Evolutionary conservation across 37 sponge, comb jelly and placozoan species (phyloP).

Genomic region (Cliona cf. orientalis): DNA sequence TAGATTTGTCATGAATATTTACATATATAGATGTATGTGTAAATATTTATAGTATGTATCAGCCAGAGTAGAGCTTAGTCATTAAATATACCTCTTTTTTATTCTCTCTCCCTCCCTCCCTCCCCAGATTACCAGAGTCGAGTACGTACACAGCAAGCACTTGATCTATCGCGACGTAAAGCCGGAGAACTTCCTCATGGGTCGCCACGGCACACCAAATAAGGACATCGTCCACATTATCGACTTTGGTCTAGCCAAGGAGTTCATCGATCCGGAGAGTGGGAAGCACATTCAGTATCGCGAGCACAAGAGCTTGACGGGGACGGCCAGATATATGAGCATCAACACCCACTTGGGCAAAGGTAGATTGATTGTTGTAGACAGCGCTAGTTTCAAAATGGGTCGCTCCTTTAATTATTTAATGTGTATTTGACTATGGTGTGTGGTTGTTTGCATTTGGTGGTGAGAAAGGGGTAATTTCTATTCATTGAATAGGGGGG

Average conservation of each 20-base stretch:
- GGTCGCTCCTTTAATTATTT: too few relatives aligned
- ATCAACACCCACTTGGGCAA: slow-evolving; percentile 99
- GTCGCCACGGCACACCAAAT: slow-evolving; percentile 78
- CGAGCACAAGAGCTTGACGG: slow-evolving; percentile 99
- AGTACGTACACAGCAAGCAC: slow-evolving; percentile 97
- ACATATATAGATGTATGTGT: too few relatives aligned
- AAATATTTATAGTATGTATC: too few relatives aligned
- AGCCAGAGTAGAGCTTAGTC: too few relatives aligned
- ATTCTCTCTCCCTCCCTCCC: background rate
- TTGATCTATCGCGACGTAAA: slow-evolving; percentile 98
- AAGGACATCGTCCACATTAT: slow-evolving; percentile 92
- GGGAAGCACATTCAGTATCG: slow-evolving; percentile 97
- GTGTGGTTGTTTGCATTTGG: too few relatives aligned
- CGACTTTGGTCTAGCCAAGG: slow-evolving; percentile 99
- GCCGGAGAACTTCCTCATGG: slow-evolving; percentile 99
- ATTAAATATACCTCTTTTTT: background rate
- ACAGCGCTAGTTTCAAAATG: too few relatives aligned
- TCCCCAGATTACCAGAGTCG: slow-evolving; percentile 86
- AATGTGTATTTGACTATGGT: too few relatives aligned
- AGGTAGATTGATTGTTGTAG: slow-evolving; percentile 75
- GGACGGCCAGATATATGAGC: slow-evolving; percentile 99
- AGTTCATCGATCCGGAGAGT: slow-evolving; percentile 97
- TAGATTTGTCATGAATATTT: too few relatives aligned
- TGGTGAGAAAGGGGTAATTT: too few relatives aligned
- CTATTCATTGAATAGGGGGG: too few relatives aligned